Base-by-base conservation (phyloP, 2,113 vertebrate species). In the Scomber colias region DNA sequence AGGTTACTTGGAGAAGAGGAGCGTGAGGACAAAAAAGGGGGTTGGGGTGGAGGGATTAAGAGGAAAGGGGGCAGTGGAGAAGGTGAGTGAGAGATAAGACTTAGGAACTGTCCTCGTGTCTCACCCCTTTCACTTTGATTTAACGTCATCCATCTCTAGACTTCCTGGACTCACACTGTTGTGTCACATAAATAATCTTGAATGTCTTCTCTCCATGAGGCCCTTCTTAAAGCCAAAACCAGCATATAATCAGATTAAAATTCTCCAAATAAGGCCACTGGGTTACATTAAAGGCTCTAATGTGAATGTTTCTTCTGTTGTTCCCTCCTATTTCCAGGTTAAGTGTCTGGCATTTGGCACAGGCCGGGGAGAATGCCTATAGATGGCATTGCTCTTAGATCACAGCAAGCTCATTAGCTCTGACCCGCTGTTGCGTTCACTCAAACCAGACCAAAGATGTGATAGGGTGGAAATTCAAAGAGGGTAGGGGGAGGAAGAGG, bases 371-470 rank as follows among this genome's bases (percentile, higher is more conserved):
- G 66, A 74, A 85, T 74, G 85, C 71, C 79, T 77, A 84, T 77
- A 80, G 74, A 89, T 86, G 81, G 84, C 66, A 72, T 65, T 83
- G 71, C 81, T 84, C 80, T 91, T 54, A 84, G 87, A 88, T 88
- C 82, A 81, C 74, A 89, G 76, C 48, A 11, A 77, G 86, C 83
- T 92, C 90, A 90, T 91, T 92, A 92, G 68, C 75, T 56, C 72
- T 46, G 72, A 70, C 87, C 90, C 24, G 82, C 91, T 93, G 89
- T 89, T 91, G 82, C 69, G 15, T 77, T 92, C 89, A 90, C 90
- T 92, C 91, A 90, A 90, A 87, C 75, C 83, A 89, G 82, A 85
- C 82, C 64, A 69, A 82, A 86, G 78, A 81, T 61, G 15, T 84
- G 79, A 79, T 83, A 8, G 15, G 74, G 76, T 74, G 73, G 84